Base-by-base conservation (phyloP, 2,113 vertebrate species). In the Mixornis gularis region DNA sequence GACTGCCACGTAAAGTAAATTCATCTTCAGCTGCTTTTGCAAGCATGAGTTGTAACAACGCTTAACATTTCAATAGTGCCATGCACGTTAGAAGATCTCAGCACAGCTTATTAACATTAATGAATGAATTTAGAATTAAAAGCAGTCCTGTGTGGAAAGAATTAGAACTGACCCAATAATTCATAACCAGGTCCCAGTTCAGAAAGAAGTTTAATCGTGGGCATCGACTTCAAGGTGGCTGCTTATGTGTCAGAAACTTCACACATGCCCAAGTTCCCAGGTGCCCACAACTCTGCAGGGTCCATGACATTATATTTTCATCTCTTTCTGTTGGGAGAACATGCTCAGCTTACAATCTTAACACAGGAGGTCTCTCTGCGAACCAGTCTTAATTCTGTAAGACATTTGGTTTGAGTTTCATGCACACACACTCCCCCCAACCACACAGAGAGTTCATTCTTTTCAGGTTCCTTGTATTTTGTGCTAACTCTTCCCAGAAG, bases 1-100 rank as follows among this genome's bases (percentile, higher is more conserved):
- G 32, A 69, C 93, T 94, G 85, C 84, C 93, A 76, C 6, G 3
- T 85, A 93, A 94, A 58, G 25, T 83, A 91, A 96, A 96, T 97
- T 91, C 58, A 78, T 97, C 97, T 96, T 96, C 70, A 80, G 91
- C 89, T 91, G 91, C 84, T 96, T 96, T 87, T 93, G 90, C 94
- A 94, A 95, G 84, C 74, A 7, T 85, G 92, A 97, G 64, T 95
- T 89, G 96, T 63, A 89, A 71, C 9, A 27, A 77, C 7, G 4
- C 43, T 89, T 82, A 73, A 53, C 66, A 29, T 87, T 93, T 88
- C 78, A 86, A 29, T 52, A 81, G 49, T 48, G 65, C 38, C 53
- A 58, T 40, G 59, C 41, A 22, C 0, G 0, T 21, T 85, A 60
- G 89, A 91, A 85, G 82, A 93, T 68, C 73, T 94, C 60, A 29